Evolutionary conservation across 2,113 vertebrate species (phyloP), one percentile per base, ranked within the genome.

Genomic region (Cheirogaleus medius): DNA sequence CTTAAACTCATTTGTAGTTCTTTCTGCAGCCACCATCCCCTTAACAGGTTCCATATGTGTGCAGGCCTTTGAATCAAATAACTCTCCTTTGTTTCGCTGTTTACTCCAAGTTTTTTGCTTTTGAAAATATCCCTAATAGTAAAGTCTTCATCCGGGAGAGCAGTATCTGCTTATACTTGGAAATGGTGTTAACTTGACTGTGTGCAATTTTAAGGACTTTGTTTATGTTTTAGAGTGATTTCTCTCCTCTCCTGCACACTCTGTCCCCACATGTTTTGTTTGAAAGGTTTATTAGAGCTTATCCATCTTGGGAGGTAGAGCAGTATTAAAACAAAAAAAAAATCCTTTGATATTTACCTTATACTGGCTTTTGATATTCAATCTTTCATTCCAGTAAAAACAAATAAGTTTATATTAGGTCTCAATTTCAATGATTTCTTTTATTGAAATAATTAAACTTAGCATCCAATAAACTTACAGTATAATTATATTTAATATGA

Each of bases 31-130:
- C 86, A 87, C 86, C 95, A 96, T 96, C 47, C 66, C 37, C 97
- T 73, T 95, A 98, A 98, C 23, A 78, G 96, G 39, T 95, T 98
- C 98, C 98, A 98, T 94, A 98, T 97, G 97, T 84, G 92, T 44
- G 25, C 83, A 71, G 64, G 63, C 97, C 97, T 91, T 74, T 96
- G 88, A 78, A 87, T 95, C 64, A 52, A 73, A 81, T 71, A 93
- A 66, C 83, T 97, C 87, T 90, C 29, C 94, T 78, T 91, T 97
- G 93, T 90, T 97, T 90, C 54, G 0, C 91, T 88, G 81, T 97
- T 97, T 98, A 73, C 20, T 85, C 27, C 49, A 86, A 91, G 54
- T 84, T 60, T 52, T 47, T n/a, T 97, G 73, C 47, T 44, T 98
- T 97, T 96, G 85, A 95, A 73, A 71, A 77, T 87, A 34, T 77